Base-by-base conservation (phyloP, 2,113 vertebrate genomes). In the Campylomormyrus tamandua region DNA sequence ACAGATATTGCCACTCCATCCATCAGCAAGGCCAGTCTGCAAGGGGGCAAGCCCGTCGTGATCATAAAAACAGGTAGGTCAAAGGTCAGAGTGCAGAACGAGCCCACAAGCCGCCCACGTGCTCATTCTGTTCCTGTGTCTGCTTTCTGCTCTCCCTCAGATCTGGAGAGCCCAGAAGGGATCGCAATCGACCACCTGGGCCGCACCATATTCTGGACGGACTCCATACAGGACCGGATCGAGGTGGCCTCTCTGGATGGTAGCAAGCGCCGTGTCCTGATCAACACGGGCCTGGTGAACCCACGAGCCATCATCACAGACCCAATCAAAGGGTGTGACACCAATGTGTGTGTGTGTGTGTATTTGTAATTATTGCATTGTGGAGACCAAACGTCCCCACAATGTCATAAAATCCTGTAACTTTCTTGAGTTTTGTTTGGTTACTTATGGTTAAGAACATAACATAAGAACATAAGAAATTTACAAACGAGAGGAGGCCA, bases 191-290 rank as follows among this genome's bases (percentile, higher is more conserved):
- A 99, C 94, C 96, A 97, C 46, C 94, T 98, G 0, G 95, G 98
- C 88, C 97, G 97, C 53, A 98, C 97, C 91, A 94, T 99, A 90
- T 99, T 98, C 96, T 99, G 98, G 98, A 99, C 98, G 0, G 98
- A 99, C 92, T 99, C 98, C 84, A 91, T 95, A 0, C 92, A 95
- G n/a, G 97, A 99, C 91, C 96, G 96, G 2, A 97, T 99, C 62
- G 98, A 99, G 92, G 98, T 98, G 31, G 96, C 98, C 0, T 95
- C 92, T 39, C 93, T 99, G 90, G 98, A 99, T 0, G 98, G 98
- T 31, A 95, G 95, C 49, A 95, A 97, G 87, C 96, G 97, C 0
- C 94, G 96, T 2, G 95, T 98, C 85, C 96, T 99, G 39, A 97
- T 99, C 50, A 95, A 97, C 90, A 96, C 93, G 0, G 97, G 95